A percentile compares a stretch with the other conserved stretches of the same genome.
phyloP scores from a whole-genome alignment of 2,888 invertebrate species.

The Trissoscelio sp. region DNA sequence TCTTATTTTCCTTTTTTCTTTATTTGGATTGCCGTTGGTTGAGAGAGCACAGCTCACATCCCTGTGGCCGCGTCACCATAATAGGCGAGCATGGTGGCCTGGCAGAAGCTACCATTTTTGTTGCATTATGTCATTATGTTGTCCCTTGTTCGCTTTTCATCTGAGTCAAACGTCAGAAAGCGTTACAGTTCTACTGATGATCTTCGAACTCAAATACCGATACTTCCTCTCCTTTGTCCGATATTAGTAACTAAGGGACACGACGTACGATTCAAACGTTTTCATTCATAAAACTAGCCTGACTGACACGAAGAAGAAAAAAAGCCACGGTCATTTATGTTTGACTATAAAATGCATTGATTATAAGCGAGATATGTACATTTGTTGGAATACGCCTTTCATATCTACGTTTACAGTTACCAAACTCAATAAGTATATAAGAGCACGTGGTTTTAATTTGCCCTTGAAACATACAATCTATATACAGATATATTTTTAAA shows the following conservation, averaged over 20 bases:
- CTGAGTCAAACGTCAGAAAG: constrained; percentile 33
- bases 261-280: constrained; percentile 26
- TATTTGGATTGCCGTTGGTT: constrained; percentile 81
- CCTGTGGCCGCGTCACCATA: constrained; percentile 76
- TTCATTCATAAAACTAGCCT: constrained; percentile 50
- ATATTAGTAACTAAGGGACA: background rate
- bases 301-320: too few relatives aligned
- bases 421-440: too few relatives aligned
- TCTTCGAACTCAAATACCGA: constrained; percentile 23
- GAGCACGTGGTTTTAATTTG: too few relatives aligned
- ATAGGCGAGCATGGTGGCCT: constrained; percentile 80
- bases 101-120: constrained; percentile 69
- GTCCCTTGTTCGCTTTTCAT: constrained; percentile 27
- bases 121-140: constrained; percentile 59
- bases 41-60: constrained; percentile 75
- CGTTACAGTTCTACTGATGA: constrained; percentile 20
- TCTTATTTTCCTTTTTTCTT: constrained; percentile 79
- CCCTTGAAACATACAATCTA: too few relatives aligned
- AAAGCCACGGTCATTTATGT: too few relatives aligned
- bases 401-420: too few relatives aligned
- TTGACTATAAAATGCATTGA: too few relatives aligned
- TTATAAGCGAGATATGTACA: too few relatives aligned
- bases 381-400: too few relatives aligned
- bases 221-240: constrained; percentile 43
- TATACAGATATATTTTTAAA: too few relatives aligned